Base-by-base conservation (phyloP, 1,140 invertebrate genomes). In the Calephelis nemesis region DNA sequence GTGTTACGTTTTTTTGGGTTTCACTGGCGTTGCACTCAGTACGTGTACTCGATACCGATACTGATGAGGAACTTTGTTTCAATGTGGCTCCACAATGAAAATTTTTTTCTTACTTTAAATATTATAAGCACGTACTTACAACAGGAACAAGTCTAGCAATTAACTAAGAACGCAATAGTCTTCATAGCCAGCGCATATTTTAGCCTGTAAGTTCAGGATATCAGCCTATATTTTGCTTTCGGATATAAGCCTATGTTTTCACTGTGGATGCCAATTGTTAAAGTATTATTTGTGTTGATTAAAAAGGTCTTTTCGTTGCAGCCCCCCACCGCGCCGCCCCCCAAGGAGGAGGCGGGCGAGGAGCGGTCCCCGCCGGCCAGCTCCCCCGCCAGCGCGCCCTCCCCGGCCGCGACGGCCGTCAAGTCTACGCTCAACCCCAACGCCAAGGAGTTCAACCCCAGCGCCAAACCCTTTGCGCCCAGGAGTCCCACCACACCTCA, bases 361-460 rank as follows among this genome's bases (percentile, higher is more conserved):
- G 78, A 82, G 64, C 73, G 76, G 12, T 77, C 76, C 0, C 72
- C 76, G 0, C 65, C 74, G 11, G 71, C 75, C 1, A 63, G 71
- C 7, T 77, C 76, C 0, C 73, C 76, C 4, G 7, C 71, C 71
- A 15, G 63, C 47, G 67, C 73, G 58, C 48, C 78, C 93, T 10
- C 95, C 95, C 40, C 95, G 95, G 93, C 94, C 50, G 92, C 94
- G 6, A 92, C 90, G 60, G 93, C 94, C 19, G 90, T 95, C 40
- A 96, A 96, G 79, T 97, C 96, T 15, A 97, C 94, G 0, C 92
- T 97, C 47, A 97, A 97, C 93, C 96, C 97, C 45, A 96, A 97
- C 85, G 96, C 96, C 15, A 97, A 97, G 89, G 96, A 97, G 92
- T 97, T 97, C 91, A 98, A 97, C 93, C 97, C 97, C 19, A 95